Evolutionary conservation across 2,113 vertebrate genomes (phyloP).

Genomic region (Tichodroma muraria): DNA sequence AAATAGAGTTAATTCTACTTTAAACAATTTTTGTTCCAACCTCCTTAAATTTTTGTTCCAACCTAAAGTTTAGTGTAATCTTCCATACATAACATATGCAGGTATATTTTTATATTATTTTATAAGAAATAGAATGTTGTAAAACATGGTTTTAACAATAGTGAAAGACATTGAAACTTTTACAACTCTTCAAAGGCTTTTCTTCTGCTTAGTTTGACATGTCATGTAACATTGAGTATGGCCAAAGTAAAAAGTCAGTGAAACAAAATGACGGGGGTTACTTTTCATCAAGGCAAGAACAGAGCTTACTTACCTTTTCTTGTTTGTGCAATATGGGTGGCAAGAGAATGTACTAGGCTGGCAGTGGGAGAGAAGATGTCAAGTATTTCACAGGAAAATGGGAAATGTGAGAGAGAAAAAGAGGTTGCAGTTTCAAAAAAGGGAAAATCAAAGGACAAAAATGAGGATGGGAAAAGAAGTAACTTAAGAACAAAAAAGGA

Average conservation of each 20-base stretch:
- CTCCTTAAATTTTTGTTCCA: not conserved
- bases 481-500: not conserved
- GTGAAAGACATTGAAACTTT: not conserved
- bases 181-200: not conserved
- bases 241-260: not conserved
- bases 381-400: not conserved
- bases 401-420: not conserved
- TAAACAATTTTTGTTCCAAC: not conserved
- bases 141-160: not conserved
- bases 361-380: not conserved
- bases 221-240: not conserved
- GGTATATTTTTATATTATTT: not conserved
- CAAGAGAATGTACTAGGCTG: not conserved
- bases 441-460: not conserved
- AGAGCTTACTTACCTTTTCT: not conserved
- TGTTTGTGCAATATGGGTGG: not conserved
- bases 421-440: not conserved
- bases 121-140: not conserved
- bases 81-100: not conserved
- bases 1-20: not conserved
- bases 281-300: not conserved
- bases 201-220: not conserved
- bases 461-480: not conserved
- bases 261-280: not conserved
- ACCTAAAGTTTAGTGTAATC: not conserved